Conservation (phyloP, 1,140 invertebrate genomes). For the Diachasma alloeum region DNA sequence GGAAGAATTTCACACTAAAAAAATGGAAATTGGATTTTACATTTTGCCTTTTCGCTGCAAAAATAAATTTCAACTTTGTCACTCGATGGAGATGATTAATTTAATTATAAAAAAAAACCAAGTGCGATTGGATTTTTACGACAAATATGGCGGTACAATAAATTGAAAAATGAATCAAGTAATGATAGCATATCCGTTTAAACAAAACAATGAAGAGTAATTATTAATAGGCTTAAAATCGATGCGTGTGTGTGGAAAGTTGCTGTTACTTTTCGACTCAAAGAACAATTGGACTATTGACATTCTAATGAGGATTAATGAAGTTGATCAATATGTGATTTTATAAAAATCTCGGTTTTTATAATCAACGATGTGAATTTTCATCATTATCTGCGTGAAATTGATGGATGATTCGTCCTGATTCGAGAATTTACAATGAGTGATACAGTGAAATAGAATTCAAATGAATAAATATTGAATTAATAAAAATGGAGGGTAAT, state of each 20-base stretch:
- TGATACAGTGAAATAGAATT: neutral
- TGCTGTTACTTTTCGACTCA: neutral
- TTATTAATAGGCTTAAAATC: slow-evolving; percentile 30
- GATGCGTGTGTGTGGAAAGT: neutral
- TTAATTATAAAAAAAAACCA: slow-evolving; percentile 22
- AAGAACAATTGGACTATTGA: neutral
- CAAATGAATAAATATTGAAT: neutral
- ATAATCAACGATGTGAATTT: neutral
- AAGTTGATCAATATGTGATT: neutral
- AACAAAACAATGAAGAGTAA: slow-evolving; percentile 24
- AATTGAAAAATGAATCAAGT: slow-evolving; percentile 32
- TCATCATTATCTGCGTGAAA: neutral
- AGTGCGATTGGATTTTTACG: slow-evolving; percentile 18
- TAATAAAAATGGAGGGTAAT: too few species aligned
- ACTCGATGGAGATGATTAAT: neutral
- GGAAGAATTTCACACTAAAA: neutral
- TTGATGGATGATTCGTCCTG: neutral
- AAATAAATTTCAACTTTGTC: neutral
- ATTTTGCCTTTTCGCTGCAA: neutral
- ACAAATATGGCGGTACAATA: slow-evolving; percentile 42
- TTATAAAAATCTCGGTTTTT: neutral
- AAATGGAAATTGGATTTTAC: neutral
- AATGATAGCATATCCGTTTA: slow-evolving; percentile 44
- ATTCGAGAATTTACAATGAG: neutral
- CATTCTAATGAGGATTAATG: neutral